Percentiles rank a stretch among this genome's conserved stretches.
Evolutionary conservation across 2,797 vertebrate species (phyloP).

Genomic region (Mycteria americana): DNA sequence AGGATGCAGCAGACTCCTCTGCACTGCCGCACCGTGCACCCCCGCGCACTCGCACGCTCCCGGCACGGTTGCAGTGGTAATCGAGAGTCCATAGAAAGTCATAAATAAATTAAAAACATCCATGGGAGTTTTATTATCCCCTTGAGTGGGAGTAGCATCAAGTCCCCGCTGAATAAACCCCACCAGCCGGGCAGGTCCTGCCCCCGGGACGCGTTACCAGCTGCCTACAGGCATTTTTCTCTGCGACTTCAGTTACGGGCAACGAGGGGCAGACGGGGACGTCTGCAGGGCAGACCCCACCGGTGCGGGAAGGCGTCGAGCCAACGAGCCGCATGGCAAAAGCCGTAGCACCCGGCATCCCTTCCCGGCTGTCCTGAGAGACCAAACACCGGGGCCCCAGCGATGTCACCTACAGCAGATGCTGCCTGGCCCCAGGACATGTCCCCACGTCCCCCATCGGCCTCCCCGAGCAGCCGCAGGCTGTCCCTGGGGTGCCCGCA

Average conservation of each 20-base stretch:
- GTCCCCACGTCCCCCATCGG: fast-evolving
- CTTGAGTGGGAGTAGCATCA: background rate
- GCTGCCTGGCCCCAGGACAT: background rate
- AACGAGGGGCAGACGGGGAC: fast-evolving
- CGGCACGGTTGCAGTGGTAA: background rate
- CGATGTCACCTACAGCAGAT: background rate
- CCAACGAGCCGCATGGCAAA: background rate
- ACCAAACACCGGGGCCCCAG: background rate
- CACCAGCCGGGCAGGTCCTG: background rate
- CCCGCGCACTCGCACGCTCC: fast-evolving
- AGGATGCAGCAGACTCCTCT: conserved; percentile 64
- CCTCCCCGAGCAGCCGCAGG: background rate
- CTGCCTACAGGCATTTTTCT: background rate
- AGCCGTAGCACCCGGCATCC: background rate
- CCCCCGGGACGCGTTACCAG: background rate
- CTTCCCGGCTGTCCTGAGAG: background rate
- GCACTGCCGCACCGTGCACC: background rate
- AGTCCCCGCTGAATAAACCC: background rate
- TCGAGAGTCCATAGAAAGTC: background rate
- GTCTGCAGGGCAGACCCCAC: background rate
- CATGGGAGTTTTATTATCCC: background rate
- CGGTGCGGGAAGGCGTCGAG: fast-evolving
- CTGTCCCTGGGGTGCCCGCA: background rate
- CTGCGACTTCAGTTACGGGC: background rate
- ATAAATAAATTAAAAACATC: background rate